phyloP scores from a whole-genome alignment of 2,113 vertebrate species.

The Bujurquina vittata region DNA sequence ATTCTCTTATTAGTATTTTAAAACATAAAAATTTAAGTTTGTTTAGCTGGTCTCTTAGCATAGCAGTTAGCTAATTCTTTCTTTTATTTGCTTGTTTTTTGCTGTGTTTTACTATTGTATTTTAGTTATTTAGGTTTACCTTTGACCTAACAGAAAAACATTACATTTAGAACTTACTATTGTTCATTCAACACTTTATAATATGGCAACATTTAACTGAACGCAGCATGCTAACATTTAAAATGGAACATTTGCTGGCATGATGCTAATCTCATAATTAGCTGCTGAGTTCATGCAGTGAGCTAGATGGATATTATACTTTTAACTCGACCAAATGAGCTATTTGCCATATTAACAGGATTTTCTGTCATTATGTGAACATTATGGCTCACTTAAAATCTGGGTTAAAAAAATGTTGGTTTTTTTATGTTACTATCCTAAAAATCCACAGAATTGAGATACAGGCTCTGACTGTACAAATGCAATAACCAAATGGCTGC shows the following conservation, averaged over 20 bases:
- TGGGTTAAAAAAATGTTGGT: not conserved
- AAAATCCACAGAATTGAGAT: not conserved
- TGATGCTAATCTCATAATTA: not conserved
- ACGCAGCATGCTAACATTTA: not conserved
- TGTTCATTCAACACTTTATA: not conserved
- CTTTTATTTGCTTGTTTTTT: no score
- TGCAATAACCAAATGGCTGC: not conserved
- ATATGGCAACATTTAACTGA: fast-evolving
- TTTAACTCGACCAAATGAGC: not conserved
- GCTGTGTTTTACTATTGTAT: not conserved
- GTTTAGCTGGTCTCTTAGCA: not conserved
- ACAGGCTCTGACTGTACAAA: no score
- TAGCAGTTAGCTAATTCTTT: no score
- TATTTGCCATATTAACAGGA: not conserved
- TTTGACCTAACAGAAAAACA: not conserved
- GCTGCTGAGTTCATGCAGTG: not conserved
- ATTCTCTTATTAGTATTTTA: not conserved
- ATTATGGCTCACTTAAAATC: not conserved
- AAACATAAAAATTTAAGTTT: not conserved
- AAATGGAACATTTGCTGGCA: not conserved
- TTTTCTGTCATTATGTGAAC: not conserved
- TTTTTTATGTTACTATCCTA: fast-evolving
- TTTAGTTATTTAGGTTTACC: not conserved
- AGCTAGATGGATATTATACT: not conserved
- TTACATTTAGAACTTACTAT: fast-evolving